Percentiles rank a stretch among this genome's conserved stretches.
These are phyloP conservation scores for Hydractinia symbiolongicarpus DNA, from an alignment of 30 jellyfish, hydroid and myxozoan genomes.

Conservation along the genomic window DNA sequence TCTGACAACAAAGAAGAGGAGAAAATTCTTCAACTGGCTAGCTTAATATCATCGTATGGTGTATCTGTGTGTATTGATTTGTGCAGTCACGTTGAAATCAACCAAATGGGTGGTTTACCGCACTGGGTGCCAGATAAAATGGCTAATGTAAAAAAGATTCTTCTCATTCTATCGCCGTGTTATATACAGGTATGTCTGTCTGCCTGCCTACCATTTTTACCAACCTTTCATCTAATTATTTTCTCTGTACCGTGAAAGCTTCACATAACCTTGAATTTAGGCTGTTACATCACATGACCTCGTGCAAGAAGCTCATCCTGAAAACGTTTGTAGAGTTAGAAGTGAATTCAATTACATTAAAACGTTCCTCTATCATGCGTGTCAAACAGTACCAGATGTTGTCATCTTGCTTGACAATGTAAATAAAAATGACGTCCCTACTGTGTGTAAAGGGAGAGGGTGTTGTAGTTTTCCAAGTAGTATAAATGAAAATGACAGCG, in stretches of 20 bases:
- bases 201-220: background rate
- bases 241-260: background rate
- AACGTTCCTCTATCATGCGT: slow-evolving; percentile 3
- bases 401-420: slow-evolving; percentile 22
- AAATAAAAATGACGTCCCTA: slow-evolving; percentile 19
- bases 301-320: background rate
- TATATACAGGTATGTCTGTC: background rate
- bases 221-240: background rate
- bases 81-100: background rate
- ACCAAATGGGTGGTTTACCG: background rate
- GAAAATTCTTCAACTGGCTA: background rate
- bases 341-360: slow-evolving; percentile 1
- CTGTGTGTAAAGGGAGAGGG: slow-evolving; percentile 4
- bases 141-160: background rate
- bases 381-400: slow-evolving; percentile 14
- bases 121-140: slow-evolving; percentile 3
- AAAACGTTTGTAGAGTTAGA: background rate
- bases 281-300: background rate
- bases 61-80: background rate
- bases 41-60: background rate
- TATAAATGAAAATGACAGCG: background rate
- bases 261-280: background rate
- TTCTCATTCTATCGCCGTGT: background rate
- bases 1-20: background rate
- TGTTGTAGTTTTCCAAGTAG: slow-evolving; percentile 9